Conservation (phyloP, 2,797 vertebrate species). For the Pterois miles region DNA sequence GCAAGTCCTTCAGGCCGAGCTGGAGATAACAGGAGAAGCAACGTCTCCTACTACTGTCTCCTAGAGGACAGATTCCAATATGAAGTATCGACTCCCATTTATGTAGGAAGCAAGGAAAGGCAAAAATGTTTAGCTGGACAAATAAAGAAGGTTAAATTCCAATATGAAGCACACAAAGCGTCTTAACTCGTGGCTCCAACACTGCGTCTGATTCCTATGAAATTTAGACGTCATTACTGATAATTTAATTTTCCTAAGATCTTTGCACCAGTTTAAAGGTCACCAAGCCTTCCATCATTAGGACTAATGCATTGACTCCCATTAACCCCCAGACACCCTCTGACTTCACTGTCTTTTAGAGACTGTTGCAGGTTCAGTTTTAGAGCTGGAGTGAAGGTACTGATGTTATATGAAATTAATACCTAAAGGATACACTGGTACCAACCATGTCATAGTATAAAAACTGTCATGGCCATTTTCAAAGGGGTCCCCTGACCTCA, state of each 20-base stretch:
- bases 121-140: neutral
- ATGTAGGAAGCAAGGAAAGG: neutral
- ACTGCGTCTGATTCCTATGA: too few species aligned
- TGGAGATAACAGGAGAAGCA: slow-evolving; percentile 78
- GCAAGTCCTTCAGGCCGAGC: slow-evolving; percentile 77
- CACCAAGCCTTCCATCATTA: accelerated
- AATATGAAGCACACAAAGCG: neutral
- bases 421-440: too few species aligned
- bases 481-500: too few species aligned
- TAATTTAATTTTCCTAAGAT: neutral
- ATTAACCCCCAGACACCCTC: too few species aligned
- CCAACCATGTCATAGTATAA: too few species aligned
- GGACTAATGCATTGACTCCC: neutral
- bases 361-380: too few species aligned
- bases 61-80: neutral
- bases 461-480: too few species aligned
- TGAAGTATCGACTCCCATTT: neutral
- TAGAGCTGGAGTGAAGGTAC: too few species aligned
- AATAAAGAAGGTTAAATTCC: neutral
- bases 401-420: too few species aligned
- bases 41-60: neutral
- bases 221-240: neutral
- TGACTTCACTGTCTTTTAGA: too few species aligned
- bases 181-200: too few species aligned
- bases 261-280: neutral